These are phyloP conservation scores for Cheumatopsyche charites DNA, from an alignment of 1,140 invertebrate genomes.

Conservation along the genomic window DNA sequence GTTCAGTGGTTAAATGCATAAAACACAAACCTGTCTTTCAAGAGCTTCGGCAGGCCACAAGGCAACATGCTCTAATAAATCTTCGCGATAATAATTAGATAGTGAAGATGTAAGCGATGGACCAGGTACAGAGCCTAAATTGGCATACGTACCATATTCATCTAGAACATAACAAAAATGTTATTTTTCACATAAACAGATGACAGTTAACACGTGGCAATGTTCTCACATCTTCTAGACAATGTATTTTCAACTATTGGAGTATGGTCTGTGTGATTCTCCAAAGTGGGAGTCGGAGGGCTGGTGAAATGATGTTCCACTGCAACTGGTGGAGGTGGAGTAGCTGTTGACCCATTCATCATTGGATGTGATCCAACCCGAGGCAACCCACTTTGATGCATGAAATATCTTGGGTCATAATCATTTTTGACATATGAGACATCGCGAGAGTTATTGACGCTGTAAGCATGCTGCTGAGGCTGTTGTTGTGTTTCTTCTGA, in stretches of 20 bases:
- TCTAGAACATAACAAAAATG: conserved; percentile 19
- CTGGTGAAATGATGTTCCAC: conserved; percentile 56
- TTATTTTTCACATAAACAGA: not conserved
- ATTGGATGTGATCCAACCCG: conserved; percentile 61
- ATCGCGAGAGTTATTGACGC: conserved; percentile 40
- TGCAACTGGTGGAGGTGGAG: conserved; percentile 47
- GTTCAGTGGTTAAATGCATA: too few relatives aligned
- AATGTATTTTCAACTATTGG: conserved; percentile 55
- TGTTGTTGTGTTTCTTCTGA: conserved; percentile 38
- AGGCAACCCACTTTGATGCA: conserved; percentile 72
- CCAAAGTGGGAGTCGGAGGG: conserved; percentile 63
- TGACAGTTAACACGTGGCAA: not conserved
- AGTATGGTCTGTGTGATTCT: conserved; percentile 54
- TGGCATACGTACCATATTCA: conserved; percentile 57
- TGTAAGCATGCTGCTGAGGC: conserved; percentile 44
- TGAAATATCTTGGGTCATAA: conserved; percentile 57
- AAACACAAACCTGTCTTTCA: conserved; percentile 82
- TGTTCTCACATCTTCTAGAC: conserved; percentile 59
- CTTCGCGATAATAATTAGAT: conserved; percentile 89
- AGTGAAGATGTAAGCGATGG: conserved; percentile 86
- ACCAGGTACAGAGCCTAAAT: conserved; percentile 57
- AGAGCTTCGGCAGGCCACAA: conserved; percentile 91
- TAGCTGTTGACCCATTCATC: conserved; percentile 51
- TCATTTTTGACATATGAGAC: conserved; percentile 50
- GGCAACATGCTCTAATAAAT: conserved; percentile 88